A percentile compares a stretch with the other conserved stretches of the same genome.
These are phyloP conservation scores for Potamilus streckersoni DNA, from an alignment of 1,140 invertebrate species.

Conservation along the genomic window DNA sequence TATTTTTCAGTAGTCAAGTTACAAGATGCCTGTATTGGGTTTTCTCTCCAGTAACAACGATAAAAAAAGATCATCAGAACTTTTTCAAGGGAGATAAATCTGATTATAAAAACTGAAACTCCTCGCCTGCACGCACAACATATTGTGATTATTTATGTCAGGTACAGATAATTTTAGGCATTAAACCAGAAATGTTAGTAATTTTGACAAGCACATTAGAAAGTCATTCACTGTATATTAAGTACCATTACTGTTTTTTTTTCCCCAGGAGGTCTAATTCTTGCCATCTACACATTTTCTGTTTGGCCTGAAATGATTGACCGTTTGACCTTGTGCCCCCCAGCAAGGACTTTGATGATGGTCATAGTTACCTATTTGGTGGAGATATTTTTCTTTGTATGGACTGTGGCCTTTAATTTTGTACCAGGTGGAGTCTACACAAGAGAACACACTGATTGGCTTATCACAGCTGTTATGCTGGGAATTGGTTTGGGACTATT, in stretches of 20 bases:
- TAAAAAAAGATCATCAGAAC: too few relatives aligned
- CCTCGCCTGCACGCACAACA: too few relatives aligned
- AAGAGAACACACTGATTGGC: conserved; percentile 64
- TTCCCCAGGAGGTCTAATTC: conserved; percentile 57
- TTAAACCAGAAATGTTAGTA: too few relatives aligned
- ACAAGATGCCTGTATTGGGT: too few relatives aligned
- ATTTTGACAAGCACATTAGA: too few relatives aligned
- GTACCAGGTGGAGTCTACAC: conserved; percentile 68
- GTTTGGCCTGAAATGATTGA: conserved; percentile 62
- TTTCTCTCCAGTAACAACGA: too few relatives aligned
- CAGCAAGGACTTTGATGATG: conserved; percentile 54
- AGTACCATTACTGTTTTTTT: conserved; percentile 1
- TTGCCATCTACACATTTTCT: conserved; percentile 62
- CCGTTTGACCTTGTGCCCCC: conserved; percentile 54
- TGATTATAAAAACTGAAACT: too few relatives aligned
- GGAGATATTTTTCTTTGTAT: conserved; percentile 67
- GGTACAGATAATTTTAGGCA: too few relatives aligned
- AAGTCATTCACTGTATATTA: neutral
- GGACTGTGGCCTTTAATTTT: conserved; percentile 69
- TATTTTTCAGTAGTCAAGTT: too few relatives aligned
- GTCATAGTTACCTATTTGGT: conserved; percentile 59
- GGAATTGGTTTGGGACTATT: conserved; percentile 49
- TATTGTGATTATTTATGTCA: too few relatives aligned
- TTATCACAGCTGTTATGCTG: conserved; percentile 55
- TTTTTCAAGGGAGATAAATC: too few relatives aligned